Evolutionary conservation across 2,888 invertebrate species (phyloP).

Genomic region (Drosophila histrio): DNA sequence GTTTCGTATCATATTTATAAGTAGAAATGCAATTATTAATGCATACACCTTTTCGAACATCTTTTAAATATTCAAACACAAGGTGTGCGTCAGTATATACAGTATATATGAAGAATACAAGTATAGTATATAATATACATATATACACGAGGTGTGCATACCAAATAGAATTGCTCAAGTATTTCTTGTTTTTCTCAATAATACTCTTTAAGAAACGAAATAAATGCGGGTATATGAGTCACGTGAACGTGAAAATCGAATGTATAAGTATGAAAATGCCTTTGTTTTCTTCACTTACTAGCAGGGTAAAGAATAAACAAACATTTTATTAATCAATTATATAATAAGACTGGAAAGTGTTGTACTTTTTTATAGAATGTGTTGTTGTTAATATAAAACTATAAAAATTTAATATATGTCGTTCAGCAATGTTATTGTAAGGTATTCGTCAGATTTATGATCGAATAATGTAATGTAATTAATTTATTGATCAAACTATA

Average conservation of each 20-base stretch:
- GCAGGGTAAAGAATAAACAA: neutral
- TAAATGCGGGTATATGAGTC: constrained; percentile 3
- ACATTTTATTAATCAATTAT: neutral
- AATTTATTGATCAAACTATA: too few species aligned
- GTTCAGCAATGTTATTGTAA: too few species aligned
- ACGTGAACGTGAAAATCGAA: neutral
- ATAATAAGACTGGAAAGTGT: too few species aligned
- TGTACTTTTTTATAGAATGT: too few species aligned
- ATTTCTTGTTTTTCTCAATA: constrained; percentile 42
- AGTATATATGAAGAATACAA: constrained; percentile 9
- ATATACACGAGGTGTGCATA: constrained; percentile 25
- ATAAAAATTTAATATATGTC: too few species aligned
- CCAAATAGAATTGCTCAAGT: constrained; percentile 25
- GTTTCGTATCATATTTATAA: constrained; percentile 68
- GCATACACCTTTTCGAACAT: constrained; percentile 50
- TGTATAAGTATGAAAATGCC: neutral
- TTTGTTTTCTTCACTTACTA: neutral
- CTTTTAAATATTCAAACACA: constrained; percentile 28
- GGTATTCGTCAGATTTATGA: too few species aligned
- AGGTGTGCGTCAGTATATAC: constrained; percentile 32
- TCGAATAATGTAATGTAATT: too few species aligned
- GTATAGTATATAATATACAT: constrained; percentile 7
- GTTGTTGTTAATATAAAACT: too few species aligned
- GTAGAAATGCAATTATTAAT: constrained; percentile 63
- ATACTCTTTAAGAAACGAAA: constrained; percentile 14